phyloP scores from a whole-genome alignment of 2,888 invertebrate species.

The Beris morrisii region DNA sequence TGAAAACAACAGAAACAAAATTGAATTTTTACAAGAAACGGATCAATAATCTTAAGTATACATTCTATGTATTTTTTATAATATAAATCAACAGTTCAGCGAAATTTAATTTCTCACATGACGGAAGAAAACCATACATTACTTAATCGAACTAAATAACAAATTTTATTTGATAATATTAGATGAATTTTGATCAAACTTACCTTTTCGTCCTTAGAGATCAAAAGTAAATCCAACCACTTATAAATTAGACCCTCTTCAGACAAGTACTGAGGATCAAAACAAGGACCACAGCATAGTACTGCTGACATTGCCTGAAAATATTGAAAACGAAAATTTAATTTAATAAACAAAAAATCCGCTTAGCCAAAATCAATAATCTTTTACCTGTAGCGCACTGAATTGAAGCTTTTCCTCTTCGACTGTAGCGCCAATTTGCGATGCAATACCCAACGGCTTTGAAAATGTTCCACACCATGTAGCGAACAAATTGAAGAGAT shows the following conservation, averaged over 20 bases:
- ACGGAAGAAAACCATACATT: background rate
- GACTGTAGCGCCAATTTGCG: slow-evolving; percentile 56
- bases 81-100: too few relatives aligned
- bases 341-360: background rate
- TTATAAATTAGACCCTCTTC: slow-evolving; percentile 93
- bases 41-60: too few relatives aligned
- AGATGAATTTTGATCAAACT: slow-evolving; percentile 22
- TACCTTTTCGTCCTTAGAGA: slow-evolving; percentile 85
- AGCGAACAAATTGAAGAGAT: slow-evolving; percentile 88
- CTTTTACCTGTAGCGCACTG: slow-evolving; percentile 62
- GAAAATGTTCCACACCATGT: slow-evolving; percentile 92
- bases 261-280: slow-evolving; percentile 78
- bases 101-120: too few relatives aligned
- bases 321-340: slow-evolving; percentile 14
- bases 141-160: background rate
- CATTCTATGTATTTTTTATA: too few relatives aligned
- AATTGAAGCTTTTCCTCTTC: slow-evolving; percentile 65
- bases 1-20: too few relatives aligned
- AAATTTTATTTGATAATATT: too few relatives aligned
- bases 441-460: slow-evolving; percentile 62
- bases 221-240: slow-evolving; percentile 90
- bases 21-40: too few relatives aligned
- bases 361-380: slow-evolving; percentile 20
- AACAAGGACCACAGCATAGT: slow-evolving; percentile 93
- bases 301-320: slow-evolving; percentile 92